Percentiles rank a stretch among this genome's conserved stretches.
phyloP scores from a whole-genome alignment of 2,888 invertebrate species.

The Orthonevra nobilis region DNA sequence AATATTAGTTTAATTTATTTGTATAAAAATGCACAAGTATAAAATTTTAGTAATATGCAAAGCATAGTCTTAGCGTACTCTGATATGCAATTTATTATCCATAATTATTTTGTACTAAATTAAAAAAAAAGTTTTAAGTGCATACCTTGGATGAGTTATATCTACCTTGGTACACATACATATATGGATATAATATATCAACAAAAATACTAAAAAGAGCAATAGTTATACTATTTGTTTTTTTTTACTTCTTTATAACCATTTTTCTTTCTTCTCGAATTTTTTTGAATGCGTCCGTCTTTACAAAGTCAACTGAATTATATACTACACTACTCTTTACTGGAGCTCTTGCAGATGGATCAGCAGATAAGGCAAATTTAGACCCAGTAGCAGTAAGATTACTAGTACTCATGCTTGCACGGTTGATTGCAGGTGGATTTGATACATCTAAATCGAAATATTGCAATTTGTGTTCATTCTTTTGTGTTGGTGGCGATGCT shows the following conservation, averaged over 20 bases:
- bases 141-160: too few relatives aligned
- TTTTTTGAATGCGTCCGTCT: constrained; percentile 95
- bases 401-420: constrained; percentile 76
- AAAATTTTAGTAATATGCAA: too few relatives aligned
- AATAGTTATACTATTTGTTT: too few relatives aligned
- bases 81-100: too few relatives aligned
- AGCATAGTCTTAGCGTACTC: too few relatives aligned
- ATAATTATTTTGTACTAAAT: too few relatives aligned
- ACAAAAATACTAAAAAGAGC: too few relatives aligned
- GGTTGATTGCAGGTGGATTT: constrained; percentile 80
- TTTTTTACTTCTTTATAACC: constrained; percentile 74
- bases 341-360: constrained; percentile 80
- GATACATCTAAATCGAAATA: constrained; percentile 91
- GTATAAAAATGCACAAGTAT: too few relatives aligned
- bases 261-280: constrained; percentile 85
- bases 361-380: constrained; percentile 74
- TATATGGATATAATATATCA: too few relatives aligned
- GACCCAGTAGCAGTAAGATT: constrained; percentile 74
- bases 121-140: too few relatives aligned
- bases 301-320: constrained; percentile 95
- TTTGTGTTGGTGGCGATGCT: constrained; percentile 68
- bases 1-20: too few relatives aligned
- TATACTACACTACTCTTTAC: constrained; percentile 85
- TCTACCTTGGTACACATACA: too few relatives aligned
- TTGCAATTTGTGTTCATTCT: constrained; percentile 82